phyloP scores from a whole-genome alignment of 2,888 invertebrate species.

The Diaphora mendica region DNA sequence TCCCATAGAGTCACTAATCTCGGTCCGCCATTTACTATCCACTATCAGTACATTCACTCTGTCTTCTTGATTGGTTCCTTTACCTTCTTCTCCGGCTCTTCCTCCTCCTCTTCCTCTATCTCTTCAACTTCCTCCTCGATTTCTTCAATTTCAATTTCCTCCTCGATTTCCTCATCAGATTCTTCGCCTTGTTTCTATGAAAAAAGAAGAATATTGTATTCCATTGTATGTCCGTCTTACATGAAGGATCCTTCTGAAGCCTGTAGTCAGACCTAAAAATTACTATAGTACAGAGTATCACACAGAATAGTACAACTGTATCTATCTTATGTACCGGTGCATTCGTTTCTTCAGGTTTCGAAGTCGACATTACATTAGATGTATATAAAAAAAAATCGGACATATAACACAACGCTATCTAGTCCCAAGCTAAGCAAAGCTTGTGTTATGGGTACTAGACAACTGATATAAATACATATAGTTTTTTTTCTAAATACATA shows the following conservation, averaged over 20 bases:
- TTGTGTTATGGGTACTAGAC: no score
- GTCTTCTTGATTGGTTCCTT: constrained; percentile 37
- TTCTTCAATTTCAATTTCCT: constrained; percentile 78
- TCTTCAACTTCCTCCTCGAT: constrained; percentile 76
- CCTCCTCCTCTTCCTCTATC: constrained; percentile 64
- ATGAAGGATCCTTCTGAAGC: background rate
- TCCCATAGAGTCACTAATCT: constrained; percentile 25
- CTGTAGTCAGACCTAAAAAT: background rate
- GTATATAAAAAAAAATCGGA: no score
- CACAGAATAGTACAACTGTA: no score
- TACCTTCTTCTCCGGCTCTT: constrained; percentile 30
- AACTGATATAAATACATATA: no score
- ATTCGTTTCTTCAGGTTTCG: no score
- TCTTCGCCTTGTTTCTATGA: constrained; percentile 75
- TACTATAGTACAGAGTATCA: no score
- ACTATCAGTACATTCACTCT: constrained; percentile 58
- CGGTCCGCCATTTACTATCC: constrained; percentile 17
- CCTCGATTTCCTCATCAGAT: constrained; percentile 78
- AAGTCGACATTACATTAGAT: background rate
- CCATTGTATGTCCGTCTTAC: no score
- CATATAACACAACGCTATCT: no score
- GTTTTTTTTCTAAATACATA: no score
- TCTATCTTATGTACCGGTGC: no score
- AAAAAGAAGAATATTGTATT: constrained; percentile 1
- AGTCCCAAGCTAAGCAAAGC: no score